Percentiles rank a stretch among this genome's conserved stretches.
These are phyloP conservation scores for Thomomys bottae DNA, from an alignment of 2,113 vertebrate species.

Conservation along the genomic window DNA sequence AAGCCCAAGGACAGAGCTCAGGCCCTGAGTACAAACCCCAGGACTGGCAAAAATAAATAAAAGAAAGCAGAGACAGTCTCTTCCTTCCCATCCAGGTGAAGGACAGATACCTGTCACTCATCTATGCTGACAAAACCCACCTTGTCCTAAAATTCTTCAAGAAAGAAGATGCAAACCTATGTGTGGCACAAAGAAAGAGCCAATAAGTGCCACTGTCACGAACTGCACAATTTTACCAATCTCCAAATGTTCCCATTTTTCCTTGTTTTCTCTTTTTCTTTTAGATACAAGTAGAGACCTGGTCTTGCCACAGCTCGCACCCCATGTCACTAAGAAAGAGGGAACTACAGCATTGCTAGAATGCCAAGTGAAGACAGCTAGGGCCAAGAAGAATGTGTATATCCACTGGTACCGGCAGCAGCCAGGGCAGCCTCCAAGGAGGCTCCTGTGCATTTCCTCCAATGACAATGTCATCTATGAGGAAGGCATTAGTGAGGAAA, in stretches of 20 bases:
- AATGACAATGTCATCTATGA: conserved; percentile 52
- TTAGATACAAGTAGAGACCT: conserved; percentile 1
- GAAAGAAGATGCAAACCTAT: background rate
- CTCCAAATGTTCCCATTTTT: background rate
- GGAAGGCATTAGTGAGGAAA: conserved; percentile 11
- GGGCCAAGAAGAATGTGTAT: fast-evolving
- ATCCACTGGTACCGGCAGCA: conserved; percentile 73
- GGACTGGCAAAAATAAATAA: too few relatives aligned
- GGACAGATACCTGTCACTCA: background rate
- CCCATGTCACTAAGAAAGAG: conserved; percentile 64
- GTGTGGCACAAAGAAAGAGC: background rate
- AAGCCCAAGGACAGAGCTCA: too few relatives aligned
- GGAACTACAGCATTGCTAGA: conserved; percentile 54
- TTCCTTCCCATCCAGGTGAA: background rate
- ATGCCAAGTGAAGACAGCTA: background rate
- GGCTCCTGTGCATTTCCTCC: conserved; percentile 68
- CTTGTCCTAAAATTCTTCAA: background rate
- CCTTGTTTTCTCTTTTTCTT: background rate
- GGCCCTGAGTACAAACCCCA: too few relatives aligned
- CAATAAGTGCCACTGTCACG: background rate
- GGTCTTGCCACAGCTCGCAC: background rate
- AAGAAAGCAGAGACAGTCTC: too few relatives aligned
- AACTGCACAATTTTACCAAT: background rate
- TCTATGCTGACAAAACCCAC: background rate
- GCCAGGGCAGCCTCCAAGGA: background rate